Evolutionary conservation across 92 coral and sea anemone genomes (phyloP).

Genomic region (Chrysogorgia sp.): DNA sequence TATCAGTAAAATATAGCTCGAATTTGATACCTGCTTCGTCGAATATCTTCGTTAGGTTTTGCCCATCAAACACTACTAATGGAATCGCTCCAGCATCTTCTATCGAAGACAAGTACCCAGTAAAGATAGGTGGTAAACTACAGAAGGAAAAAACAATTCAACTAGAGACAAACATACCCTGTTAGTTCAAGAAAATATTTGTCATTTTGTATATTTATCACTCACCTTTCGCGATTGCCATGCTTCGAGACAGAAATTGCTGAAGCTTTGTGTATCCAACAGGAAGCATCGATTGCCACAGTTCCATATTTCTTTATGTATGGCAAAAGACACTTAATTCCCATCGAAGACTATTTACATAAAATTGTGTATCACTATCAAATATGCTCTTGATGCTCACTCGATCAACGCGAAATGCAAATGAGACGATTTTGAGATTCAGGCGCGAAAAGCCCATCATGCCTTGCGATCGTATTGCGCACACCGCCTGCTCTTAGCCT

Average conservation of each 20-base stretch:
- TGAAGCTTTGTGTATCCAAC: too few relatives aligned
- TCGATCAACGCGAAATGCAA: constrained; percentile 52
- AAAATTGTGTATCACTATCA: too few relatives aligned
- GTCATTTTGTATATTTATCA: too few relatives aligned
- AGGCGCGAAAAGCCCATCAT: too few relatives aligned
- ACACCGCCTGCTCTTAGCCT: constrained; percentile 69
- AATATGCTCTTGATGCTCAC: too few relatives aligned
- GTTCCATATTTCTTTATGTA: constrained; percentile 37
- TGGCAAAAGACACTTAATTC: too few relatives aligned
- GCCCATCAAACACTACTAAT: not conserved
- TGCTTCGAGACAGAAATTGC: constrained; percentile 38
- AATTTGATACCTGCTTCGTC: constrained; percentile 38
- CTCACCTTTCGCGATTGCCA: constrained; percentile 51
- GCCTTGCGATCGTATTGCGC: constrained; percentile 51
- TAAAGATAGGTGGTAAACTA: constrained; percentile 3
- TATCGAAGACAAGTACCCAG: constrained; percentile 17
- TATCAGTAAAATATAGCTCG: not conserved
- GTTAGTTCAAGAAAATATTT: not conserved
- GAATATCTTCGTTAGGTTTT: constrained; percentile 47
- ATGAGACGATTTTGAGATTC: too few relatives aligned
- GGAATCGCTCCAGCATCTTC: constrained; percentile 11
- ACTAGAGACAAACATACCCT: not conserved
- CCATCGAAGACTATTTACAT: too few relatives aligned
- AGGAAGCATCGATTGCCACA: too few relatives aligned
- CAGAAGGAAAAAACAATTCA: not conserved